A percentile compares a stretch with the other conserved stretches of the same genome.
Conservation (phyloP, 2,113 vertebrate species). For the Chaenogobius annularis region DNA sequence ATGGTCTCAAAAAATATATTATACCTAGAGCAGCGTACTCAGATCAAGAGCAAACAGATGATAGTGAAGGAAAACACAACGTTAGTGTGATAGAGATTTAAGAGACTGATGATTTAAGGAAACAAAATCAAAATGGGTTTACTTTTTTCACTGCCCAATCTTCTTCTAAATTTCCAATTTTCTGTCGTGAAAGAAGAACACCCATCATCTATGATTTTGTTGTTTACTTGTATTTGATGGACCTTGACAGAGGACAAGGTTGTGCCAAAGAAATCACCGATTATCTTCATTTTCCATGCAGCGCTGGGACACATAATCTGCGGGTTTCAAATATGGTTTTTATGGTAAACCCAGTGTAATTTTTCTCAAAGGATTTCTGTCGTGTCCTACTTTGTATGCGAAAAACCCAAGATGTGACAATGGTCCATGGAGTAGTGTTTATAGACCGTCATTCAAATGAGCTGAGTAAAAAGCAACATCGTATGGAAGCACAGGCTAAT, state of each 20-base stretch:
- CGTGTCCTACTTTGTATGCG: slow-evolving; percentile 43
- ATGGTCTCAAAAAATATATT: too few relatives aligned
- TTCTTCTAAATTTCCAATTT: slow-evolving; percentile 22
- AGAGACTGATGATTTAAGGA: neutral
- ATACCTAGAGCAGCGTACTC: too few relatives aligned
- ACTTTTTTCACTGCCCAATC: slow-evolving; percentile 7
- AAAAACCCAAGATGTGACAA: slow-evolving; percentile 38
- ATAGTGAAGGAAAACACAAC: neutral
- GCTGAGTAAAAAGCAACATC: slow-evolving; percentile 1
- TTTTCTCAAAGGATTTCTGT: slow-evolving; percentile 46
- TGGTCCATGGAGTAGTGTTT: slow-evolving; percentile 22
- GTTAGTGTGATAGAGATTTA: neutral
- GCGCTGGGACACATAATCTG: slow-evolving; percentile 34
- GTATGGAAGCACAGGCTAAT: slow-evolving; percentile 18
- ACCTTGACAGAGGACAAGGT: slow-evolving; percentile 52
- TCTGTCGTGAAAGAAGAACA: slow-evolving; percentile 23
- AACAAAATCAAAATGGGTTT: neutral
- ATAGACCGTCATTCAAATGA: slow-evolving; percentile 32
- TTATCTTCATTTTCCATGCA: slow-evolving; percentile 44
- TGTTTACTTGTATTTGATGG: slow-evolving; percentile 52
- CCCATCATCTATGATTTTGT: slow-evolving; percentile 50
- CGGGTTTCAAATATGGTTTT: slow-evolving; percentile 59
- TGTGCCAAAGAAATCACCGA: slow-evolving; percentile 56
- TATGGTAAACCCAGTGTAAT: slow-evolving; percentile 51
- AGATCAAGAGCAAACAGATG: too few relatives aligned